These are phyloP conservation scores for Sprattus sprattus DNA, from an alignment of 2,113 vertebrate genomes.

Conservation along the genomic window DNA sequence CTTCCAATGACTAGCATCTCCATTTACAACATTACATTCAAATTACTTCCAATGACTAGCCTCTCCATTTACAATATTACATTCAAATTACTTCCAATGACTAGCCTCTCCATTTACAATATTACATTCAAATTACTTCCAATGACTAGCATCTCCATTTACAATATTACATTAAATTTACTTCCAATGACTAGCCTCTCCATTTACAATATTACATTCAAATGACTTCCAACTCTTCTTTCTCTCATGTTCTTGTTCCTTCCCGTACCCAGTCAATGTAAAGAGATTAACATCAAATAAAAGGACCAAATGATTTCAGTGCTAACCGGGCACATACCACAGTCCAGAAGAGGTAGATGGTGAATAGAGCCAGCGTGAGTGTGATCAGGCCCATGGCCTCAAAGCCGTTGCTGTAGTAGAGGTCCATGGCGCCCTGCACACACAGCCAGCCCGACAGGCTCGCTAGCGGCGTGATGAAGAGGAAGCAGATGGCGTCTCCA, in stretches of 20 bases:
- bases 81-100: too few relatives aligned
- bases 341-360: conserved; percentile 71
- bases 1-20: too few relatives aligned
- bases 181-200: too few relatives aligned
- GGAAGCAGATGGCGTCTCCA: conserved; percentile 65
- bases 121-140: too few relatives aligned
- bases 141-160: not conserved
- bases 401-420: conserved; percentile 62
- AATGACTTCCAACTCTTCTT: not conserved
- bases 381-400: conserved; percentile 66
- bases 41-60: too few relatives aligned
- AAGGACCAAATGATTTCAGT: not conserved
- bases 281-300: not conserved
- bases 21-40: too few relatives aligned
- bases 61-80: not conserved
- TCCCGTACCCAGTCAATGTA: not conserved
- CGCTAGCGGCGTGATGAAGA: conserved; percentile 70
- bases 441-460: conserved; percentile 71
- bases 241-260: not conserved
- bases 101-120: too few relatives aligned
- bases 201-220: too few relatives aligned
- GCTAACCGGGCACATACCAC: conserved; percentile 46
- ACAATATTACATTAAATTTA: not conserved
- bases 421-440: conserved; percentile 67
- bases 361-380: conserved; percentile 65